Conservation (phyloP, 1,140 invertebrate species). For the Mesaphorura yosii region DNA sequence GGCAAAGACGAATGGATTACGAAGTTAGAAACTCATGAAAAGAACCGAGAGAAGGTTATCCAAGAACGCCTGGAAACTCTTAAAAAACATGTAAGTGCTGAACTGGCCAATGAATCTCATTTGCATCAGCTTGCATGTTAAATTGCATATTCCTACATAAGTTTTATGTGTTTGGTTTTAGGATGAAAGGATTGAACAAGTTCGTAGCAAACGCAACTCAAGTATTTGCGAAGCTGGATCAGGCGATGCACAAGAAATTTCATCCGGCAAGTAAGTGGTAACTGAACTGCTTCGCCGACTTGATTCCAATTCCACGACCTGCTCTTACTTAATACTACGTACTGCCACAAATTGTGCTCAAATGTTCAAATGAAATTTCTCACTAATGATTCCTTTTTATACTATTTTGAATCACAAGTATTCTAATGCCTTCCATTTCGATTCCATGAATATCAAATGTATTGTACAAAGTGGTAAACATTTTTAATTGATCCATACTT, state of each 20-base stretch:
- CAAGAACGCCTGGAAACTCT: constrained; percentile 65
- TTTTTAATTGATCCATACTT: too few relatives aligned
- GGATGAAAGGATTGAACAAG: constrained; percentile 28
- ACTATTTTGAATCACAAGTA: too few relatives aligned
- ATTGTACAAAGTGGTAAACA: too few relatives aligned
- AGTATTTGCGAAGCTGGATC: background rate
- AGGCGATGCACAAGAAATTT: background rate
- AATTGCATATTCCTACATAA: constrained; percentile 4
- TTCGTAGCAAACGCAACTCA: constrained; percentile 15
- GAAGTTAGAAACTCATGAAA: constrained; percentile 59
- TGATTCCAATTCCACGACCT: background rate
- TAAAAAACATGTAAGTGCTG: constrained; percentile 55
- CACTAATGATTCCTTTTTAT: too few relatives aligned
- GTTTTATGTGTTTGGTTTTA: constrained; percentile 12
- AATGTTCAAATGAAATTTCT: background rate
- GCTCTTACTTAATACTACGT: background rate
- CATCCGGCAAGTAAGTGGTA: too few relatives aligned
- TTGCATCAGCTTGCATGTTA: background rate
- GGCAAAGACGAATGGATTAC: constrained; percentile 55
- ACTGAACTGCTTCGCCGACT: background rate
- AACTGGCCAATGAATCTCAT: background rate
- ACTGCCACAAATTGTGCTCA: background rate
- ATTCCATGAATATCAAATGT: too few relatives aligned
- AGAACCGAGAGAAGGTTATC: constrained; percentile 64
- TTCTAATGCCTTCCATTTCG: too few relatives aligned